Conservation (phyloP, 1,140 invertebrate species). For the Temnothorax nylanderi region DNA sequence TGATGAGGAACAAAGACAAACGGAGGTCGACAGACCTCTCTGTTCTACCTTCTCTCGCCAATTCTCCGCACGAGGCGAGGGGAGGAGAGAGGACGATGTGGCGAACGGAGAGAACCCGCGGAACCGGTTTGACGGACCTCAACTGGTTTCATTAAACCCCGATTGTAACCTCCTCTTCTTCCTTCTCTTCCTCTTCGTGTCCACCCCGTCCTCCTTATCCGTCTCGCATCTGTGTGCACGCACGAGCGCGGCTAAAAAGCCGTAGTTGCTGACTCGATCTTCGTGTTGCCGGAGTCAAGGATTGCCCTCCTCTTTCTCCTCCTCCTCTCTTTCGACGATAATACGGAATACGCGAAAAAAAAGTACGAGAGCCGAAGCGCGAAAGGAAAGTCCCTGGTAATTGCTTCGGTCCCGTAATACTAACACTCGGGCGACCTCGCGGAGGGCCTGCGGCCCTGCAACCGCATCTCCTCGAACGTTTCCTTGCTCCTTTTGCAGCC, state of each 20-base stretch:
- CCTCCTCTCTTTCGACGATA: conserved; percentile 36
- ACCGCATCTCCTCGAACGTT: conserved; percentile 37
- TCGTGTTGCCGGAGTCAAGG: conserved; percentile 60
- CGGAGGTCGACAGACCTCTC: conserved; percentile 67
- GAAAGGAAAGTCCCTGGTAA: conserved; percentile 50
- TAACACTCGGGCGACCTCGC: conserved; percentile 21
- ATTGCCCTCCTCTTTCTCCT: conserved; percentile 16
- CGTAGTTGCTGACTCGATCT: conserved; percentile 57
- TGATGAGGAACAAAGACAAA: conserved; percentile 16
- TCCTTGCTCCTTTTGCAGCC: conserved; percentile 8
- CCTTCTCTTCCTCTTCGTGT: conserved; percentile 26
- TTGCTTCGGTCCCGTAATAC: conserved; percentile 57
- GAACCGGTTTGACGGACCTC: conserved; percentile 80
- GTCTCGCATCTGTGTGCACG: conserved; percentile 65
- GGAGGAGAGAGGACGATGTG: conserved; percentile 41
- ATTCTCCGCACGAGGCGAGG: conserved; percentile 12
- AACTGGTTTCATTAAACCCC: conserved; percentile 84
- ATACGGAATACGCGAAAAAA: conserved; percentile 29
- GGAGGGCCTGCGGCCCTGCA: conserved; percentile 34
- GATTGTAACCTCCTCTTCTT: conserved; percentile 76
- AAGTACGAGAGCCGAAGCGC: conserved; percentile 41
- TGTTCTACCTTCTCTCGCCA: conserved; percentile 50
- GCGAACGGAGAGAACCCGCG: conserved; percentile 76
- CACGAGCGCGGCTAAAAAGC: conserved; percentile 64
- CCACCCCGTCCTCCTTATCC: conserved; percentile 59